A percentile compares a stretch with the other conserved stretches of the same genome.
These are phyloP conservation scores for Parasteatoda tepidariorum DNA, from an alignment of 1,140 invertebrate species.

Conservation along the genomic window DNA sequence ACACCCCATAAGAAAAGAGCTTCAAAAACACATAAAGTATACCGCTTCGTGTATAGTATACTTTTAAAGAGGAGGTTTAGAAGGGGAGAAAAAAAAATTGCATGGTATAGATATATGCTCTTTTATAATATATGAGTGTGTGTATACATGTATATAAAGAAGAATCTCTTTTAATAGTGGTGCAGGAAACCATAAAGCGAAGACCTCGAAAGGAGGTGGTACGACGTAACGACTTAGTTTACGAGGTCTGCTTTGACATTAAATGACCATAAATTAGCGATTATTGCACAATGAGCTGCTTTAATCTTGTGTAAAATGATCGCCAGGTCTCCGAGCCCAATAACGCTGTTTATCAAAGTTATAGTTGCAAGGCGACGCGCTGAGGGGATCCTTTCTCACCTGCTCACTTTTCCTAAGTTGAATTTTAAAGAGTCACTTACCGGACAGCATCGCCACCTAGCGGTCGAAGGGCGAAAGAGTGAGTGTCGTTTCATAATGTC, in stretches of 20 bases:
- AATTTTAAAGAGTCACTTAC: conserved; percentile 14
- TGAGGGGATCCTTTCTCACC: neutral
- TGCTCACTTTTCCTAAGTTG: conserved; percentile 8
- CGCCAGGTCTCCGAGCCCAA: conserved; percentile 8
- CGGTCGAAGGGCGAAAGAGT: conserved; percentile 6
- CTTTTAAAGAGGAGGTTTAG: neutral
- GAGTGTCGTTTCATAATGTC: neutral
- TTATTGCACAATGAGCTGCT: conserved; percentile 59
- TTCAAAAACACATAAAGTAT: conserved; percentile 33
- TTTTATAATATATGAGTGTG: conserved; percentile 31
- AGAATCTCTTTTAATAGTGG: conserved; percentile 51
- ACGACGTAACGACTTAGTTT: conserved; percentile 57
- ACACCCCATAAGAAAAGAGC: conserved; percentile 10
- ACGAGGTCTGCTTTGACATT: conserved; percentile 57
- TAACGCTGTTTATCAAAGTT: conserved; percentile 55
- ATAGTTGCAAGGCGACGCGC: conserved; percentile 11
- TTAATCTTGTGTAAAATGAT: conserved; percentile 61
- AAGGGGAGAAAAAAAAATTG: neutral
- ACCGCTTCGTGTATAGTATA: neutral
- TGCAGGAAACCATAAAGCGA: conserved; percentile 53
- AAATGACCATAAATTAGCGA: conserved; percentile 61
- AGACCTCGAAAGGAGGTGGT: conserved; percentile 21
- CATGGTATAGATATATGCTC: conserved; percentile 24
- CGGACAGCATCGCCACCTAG: neutral
- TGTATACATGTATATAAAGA: conserved; percentile 44